A percentile compares a stretch with the other conserved stretches of the same genome.
Conservation (phyloP, 2,113 vertebrate species). For the Labeo rohita region DNA sequence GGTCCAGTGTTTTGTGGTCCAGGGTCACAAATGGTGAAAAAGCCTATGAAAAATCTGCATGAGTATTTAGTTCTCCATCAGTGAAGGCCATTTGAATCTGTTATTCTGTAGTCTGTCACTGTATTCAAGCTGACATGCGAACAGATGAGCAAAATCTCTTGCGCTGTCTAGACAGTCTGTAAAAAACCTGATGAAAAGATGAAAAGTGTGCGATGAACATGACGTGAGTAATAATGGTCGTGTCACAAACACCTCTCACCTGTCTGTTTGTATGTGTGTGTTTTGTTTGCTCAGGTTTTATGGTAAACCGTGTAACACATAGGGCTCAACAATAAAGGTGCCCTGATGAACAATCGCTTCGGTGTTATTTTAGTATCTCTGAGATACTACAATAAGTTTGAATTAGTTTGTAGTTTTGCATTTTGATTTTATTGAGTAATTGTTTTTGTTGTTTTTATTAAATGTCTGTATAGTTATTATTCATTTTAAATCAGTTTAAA, state of each 20-base stretch:
- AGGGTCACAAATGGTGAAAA: neutral
- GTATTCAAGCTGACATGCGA: conserved; percentile 33
- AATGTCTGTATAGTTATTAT: too few relatives aligned
- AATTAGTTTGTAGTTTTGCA: neutral
- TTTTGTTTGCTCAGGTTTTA: conserved; percentile 26
- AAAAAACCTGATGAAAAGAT: conserved; percentile 29
- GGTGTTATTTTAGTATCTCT: neutral
- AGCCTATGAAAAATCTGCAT: conserved; percentile 13
- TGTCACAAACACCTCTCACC: conserved; percentile 9
- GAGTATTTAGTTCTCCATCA: conserved; percentile 1
- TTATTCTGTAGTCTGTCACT: conserved; percentile 46
- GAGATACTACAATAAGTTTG: too few relatives aligned
- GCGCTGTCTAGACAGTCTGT: conserved; percentile 45
- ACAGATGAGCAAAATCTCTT: conserved; percentile 52
- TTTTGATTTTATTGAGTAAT: neutral
- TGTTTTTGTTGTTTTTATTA: too few relatives aligned
- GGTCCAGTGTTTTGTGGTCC: too few relatives aligned
- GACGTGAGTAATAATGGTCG: conserved; percentile 18
- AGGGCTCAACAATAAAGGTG: neutral
- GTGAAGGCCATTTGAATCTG: conserved; percentile 42
- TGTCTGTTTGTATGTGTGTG: conserved; percentile 6
- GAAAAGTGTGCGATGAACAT: conserved; percentile 39
- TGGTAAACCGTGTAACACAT: neutral
- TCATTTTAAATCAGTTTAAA: too few relatives aligned
- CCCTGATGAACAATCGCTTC: neutral